Conservation (phyloP, 2,797 vertebrate species). For the Macropus fuliginosus region DNA sequence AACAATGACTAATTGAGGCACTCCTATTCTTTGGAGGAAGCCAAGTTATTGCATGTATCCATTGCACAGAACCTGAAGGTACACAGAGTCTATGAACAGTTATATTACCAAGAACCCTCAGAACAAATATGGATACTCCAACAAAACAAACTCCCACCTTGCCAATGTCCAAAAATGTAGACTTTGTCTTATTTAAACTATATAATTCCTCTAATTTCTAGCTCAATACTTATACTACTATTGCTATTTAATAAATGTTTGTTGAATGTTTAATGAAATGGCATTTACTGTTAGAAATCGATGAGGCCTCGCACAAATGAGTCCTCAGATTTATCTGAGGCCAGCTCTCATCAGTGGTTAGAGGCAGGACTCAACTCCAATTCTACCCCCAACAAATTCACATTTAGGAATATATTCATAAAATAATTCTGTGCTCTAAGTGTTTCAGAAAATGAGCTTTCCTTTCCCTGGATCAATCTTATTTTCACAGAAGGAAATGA, state of each 20-base stretch:
- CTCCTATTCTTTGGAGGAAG: too few species aligned
- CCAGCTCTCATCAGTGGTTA: background rate
- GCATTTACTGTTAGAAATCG: background rate
- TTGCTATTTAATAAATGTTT: background rate
- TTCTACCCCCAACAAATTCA: background rate
- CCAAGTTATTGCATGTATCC: too few species aligned
- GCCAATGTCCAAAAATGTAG: background rate
- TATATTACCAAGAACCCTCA: background rate
- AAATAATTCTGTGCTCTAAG: background rate
- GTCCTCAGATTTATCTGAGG: background rate
- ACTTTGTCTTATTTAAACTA: background rate
- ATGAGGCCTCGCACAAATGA: background rate
- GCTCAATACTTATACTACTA: background rate
- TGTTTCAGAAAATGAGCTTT: background rate
- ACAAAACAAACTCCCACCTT: too few species aligned
- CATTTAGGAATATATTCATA: background rate
- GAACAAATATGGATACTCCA: background rate
- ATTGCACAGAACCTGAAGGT: too few species aligned
- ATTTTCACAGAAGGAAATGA: background rate
- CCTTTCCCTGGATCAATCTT: background rate
- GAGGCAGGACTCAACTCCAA: too few species aligned
- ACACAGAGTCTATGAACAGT: too few species aligned
- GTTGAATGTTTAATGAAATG: background rate
- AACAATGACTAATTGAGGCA: too few species aligned
- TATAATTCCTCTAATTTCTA: background rate